Evolutionary conservation across 2,888 invertebrate genomes (phyloP).

Genomic region (Synergus gifuensis): DNA sequence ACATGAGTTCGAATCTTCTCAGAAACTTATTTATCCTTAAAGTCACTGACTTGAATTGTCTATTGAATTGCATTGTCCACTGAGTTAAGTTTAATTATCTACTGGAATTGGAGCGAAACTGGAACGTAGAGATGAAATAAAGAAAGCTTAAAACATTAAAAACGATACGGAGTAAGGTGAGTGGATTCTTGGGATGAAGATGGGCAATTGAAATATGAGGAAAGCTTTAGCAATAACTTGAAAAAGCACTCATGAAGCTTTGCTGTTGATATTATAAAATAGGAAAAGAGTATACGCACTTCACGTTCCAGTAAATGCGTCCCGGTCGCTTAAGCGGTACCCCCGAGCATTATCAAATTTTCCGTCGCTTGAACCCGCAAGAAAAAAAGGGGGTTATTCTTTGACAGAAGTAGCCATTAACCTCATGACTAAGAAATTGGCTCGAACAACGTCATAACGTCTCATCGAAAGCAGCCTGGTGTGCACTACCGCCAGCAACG

Average conservation of each 20-base stretch:
- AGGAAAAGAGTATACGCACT: neutral
- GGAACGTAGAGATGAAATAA: neutral
- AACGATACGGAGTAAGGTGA: neutral
- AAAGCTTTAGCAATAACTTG: constrained; percentile 6
- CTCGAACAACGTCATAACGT: constrained; percentile 70
- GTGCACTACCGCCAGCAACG: constrained; percentile 63
- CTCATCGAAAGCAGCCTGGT: constrained; percentile 62
- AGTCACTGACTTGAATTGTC: constrained; percentile 2
- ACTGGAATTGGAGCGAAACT: neutral
- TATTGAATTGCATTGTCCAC: neutral
- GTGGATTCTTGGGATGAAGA: neutral
- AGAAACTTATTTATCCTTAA: neutral
- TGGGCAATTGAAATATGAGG: neutral
- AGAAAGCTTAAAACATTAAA: constrained; percentile 6
- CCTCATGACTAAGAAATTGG: constrained; percentile 73
- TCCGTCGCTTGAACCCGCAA: constrained; percentile 49
- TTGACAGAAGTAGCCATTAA: constrained; percentile 69
- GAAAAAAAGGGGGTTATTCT: constrained; percentile 64
- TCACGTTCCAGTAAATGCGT: constrained; percentile 42
- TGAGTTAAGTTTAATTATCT: neutral
- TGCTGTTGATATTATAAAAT: neutral
- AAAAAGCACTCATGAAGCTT: neutral
- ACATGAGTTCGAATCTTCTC: constrained; percentile 12
- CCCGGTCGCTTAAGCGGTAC: constrained; percentile 51
- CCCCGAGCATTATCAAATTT: constrained; percentile 60